These are phyloP conservation scores for Hesperophylax magnus DNA, from an alignment of 1,140 invertebrate species.

Conservation along the genomic window DNA sequence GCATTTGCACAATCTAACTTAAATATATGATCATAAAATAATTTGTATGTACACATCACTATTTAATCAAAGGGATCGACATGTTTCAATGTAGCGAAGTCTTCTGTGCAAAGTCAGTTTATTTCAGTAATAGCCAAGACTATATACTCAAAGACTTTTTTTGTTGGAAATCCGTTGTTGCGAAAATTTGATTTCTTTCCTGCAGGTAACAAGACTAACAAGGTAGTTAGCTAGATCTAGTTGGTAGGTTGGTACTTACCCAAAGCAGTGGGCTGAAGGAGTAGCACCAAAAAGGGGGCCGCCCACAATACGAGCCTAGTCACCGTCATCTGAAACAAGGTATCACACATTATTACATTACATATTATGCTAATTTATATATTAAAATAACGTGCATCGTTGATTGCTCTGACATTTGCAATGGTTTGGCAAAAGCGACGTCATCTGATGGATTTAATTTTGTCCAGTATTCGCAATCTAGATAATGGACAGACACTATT, in stretches of 20 bases:
- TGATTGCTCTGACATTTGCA: neutral
- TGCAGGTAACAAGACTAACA: neutral
- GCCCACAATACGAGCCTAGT: constrained; percentile 46
- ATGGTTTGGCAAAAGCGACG: neutral
- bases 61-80: too few relatives aligned
- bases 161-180: too few relatives aligned
- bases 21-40: too few relatives aligned
- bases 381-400: neutral
- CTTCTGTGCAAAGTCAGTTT: too few relatives aligned
- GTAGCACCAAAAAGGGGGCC: constrained; percentile 49
- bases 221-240: too few relatives aligned
- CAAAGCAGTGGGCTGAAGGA: constrained; percentile 49
- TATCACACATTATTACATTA: neutral
- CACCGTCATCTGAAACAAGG: constrained; percentile 54
- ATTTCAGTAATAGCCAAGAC: too few relatives aligned
- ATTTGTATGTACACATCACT: too few relatives aligned
- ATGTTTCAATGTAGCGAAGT: too few relatives aligned
- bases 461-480: neutral
- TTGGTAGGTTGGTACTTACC: constrained; percentile 39
- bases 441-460: neutral
- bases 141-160: too few relatives aligned
- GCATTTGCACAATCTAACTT: too few relatives aligned
- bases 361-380: neutral
- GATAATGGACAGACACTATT: too few relatives aligned
- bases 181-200: too few relatives aligned